Base-by-base conservation (phyloP, 2,888 invertebrate genomes). In the Calameuta pallipes region DNA sequence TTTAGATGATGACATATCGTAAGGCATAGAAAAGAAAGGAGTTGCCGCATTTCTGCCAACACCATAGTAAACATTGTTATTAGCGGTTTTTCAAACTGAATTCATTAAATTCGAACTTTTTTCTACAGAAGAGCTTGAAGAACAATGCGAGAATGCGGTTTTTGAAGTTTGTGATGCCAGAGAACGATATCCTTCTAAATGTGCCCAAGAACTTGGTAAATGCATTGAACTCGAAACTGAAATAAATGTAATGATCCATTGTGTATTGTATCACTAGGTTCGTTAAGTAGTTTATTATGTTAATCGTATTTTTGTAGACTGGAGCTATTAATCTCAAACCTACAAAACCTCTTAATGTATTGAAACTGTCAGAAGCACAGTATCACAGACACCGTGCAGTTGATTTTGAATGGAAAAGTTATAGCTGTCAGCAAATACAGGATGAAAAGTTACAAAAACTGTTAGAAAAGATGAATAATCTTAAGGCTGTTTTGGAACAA, bases 101-200 rank as follows among this genome's bases (percentile, higher is more conserved):
- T 56, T 23, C 15, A 23, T 23, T 36, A 12, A 31, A 31, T 31
- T 31, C 4, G 30, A n/a, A 35, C 41, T 74, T 69, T 75, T 76
- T 75, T 77, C 80, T 79, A 68, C 70, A 82, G 80, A 79, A 23
- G 82, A 86, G 71, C 79, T 89, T 30, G 89, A 90, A 73, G 80
- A 88, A 79, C 79, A 87, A 78, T 90, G 89, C 70, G 89, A 90
- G 75, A 86, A 90, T 31, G 87, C 85, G 1, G 78, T 90, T 2
- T 88, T 87, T 73, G 84, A 85, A 78, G 76, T 90, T 3, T 89
- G 88, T 35, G 88, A 88, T 74, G 85, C 85, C 33, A 82, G 90
- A 76, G 89, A 90, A 83, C 83, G 83, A 69, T 89, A 86, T 78
- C 88, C 90, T 3, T 31, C 75, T 15, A 81, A 80, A 75, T 90